These are phyloP conservation scores for Xiphophorus hellerii DNA, from an alignment of 2,113 vertebrate species.

Conservation along the genomic window DNA sequence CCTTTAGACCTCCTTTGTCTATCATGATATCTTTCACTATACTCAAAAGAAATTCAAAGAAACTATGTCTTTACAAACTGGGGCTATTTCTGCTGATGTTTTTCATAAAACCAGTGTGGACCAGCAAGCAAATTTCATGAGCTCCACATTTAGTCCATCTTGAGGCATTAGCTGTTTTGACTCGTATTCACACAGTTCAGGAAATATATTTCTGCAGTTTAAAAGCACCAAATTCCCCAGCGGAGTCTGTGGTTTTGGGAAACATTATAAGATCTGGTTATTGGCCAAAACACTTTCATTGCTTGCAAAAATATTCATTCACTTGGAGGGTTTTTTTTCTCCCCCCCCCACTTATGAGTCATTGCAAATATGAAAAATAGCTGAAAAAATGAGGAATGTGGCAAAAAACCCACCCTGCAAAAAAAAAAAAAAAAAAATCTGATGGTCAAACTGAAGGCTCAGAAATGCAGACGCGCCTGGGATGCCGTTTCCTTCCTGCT, in stretches of 20 bases:
- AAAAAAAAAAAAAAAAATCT: conserved; percentile 8
- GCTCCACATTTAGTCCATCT: too few species aligned
- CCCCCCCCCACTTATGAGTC: conserved; percentile 21
- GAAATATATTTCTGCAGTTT: conserved; percentile 48
- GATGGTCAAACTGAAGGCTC: not conserved
- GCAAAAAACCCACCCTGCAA: conserved; percentile 5
- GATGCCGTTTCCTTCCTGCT: conserved; percentile 26
- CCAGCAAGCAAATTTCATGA: too few species aligned
- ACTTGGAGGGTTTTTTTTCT: not conserved
- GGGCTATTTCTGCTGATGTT: too few species aligned
- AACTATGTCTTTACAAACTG: too few species aligned
- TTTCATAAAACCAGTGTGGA: too few species aligned
- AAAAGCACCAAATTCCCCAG: conserved; percentile 37
- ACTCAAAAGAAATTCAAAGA: too few species aligned
- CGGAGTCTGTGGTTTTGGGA: conserved; percentile 47
- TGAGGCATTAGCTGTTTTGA: not conserved
- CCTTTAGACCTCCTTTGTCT: too few species aligned
- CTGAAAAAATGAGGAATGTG: not conserved
- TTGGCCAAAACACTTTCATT: conserved; percentile 45
- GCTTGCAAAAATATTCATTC: conserved; percentile 49
- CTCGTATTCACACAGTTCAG: conserved; percentile 17
- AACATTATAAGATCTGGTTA: conserved; percentile 49
- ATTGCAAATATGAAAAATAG: conserved; percentile 32
- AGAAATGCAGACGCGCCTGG: conserved; percentile 1
- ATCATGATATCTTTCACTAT: too few species aligned